Conservation (phyloP, 2,113 vertebrate species). For the Myiopsitta monachus region DNA sequence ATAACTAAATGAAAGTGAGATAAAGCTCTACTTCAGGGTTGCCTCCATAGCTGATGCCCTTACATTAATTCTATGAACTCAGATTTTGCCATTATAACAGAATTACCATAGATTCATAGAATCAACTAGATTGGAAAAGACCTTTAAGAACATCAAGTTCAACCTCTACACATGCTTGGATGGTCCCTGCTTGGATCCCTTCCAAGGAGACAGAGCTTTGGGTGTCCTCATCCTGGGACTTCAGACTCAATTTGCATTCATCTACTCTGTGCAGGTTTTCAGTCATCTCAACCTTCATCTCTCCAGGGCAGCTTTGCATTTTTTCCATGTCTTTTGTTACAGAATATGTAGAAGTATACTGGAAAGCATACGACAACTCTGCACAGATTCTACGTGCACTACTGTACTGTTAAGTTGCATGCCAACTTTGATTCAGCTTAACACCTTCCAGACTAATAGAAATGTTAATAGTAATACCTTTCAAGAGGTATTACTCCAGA, state of each 20-base stretch:
- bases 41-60: not conserved
- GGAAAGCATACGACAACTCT: not conserved
- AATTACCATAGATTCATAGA: not conserved
- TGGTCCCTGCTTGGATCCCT: not conserved
- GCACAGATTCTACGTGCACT: not conserved
- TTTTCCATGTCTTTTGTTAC: not conserved
- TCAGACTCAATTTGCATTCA: not conserved
- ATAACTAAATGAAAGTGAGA: not conserved
- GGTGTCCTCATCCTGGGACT: not conserved
- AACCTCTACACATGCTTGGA: not conserved
- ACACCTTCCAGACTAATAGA: not conserved
- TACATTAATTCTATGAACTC: not conserved
- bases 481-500: not conserved
- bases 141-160: not conserved
- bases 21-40: not conserved
- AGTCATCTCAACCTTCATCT: not conserved
- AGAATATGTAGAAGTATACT: not conserved
- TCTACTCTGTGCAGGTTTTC: not conserved
- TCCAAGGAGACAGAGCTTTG: not conserved
- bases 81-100: not conserved
- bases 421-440: not conserved
- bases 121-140: not conserved
- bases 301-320: not conserved
- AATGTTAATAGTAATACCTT: too few species aligned
- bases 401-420: not conserved